Evolutionary conservation across 1,140 invertebrate genomes (phyloP), one percentile per base, ranked within the genome.

Genomic region (Solenopsis fugax): DNA sequence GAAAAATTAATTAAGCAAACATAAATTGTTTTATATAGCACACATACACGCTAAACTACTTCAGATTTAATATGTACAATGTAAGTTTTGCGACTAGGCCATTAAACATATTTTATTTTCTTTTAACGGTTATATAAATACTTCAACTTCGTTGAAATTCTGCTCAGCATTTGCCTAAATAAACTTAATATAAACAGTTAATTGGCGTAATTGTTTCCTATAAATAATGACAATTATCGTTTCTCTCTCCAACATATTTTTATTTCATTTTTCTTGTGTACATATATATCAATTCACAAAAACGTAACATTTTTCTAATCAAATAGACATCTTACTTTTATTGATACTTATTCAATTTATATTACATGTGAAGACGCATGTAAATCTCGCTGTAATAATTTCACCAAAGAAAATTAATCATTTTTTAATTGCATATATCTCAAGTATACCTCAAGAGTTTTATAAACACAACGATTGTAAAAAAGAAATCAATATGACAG

Each of bases 201-300:
- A 3, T 34, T 4, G 10, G 34, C 18, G 16, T 76, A 67, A 58
- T 78, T 86, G 52, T 86, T 69, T 24, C 4, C 34, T 62, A 7
- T 29, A 86, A 81, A 78, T 65, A 69, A 80, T 18, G 4, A 21
- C 13, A n/a, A 45, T 67, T 64, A 58, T 77, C 12, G 12, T 62
- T 86, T 80, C 29, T 29, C 7, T 69, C 24, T 86, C 37, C 16
- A 50, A 85, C 34, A n/a, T 67, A 24, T 65, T 82, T 86, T 86
- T 81, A 81, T 86, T 86, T 67, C 16, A 80, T 56, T 58, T 81
- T 58, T 85, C 18, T 86, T 81, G 45, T 81, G 29, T 82, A 89
- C 60, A 84, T 56, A 62, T 92, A 88, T 87, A 88, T 87, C 86
- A 87, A 86, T 34, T 82, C n/a, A 67, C 65, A 84, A 48, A 82